Evolutionary conservation across 2,113 vertebrate genomes (phyloP).

Genomic region (Andinoacara biseriatus): DNA sequence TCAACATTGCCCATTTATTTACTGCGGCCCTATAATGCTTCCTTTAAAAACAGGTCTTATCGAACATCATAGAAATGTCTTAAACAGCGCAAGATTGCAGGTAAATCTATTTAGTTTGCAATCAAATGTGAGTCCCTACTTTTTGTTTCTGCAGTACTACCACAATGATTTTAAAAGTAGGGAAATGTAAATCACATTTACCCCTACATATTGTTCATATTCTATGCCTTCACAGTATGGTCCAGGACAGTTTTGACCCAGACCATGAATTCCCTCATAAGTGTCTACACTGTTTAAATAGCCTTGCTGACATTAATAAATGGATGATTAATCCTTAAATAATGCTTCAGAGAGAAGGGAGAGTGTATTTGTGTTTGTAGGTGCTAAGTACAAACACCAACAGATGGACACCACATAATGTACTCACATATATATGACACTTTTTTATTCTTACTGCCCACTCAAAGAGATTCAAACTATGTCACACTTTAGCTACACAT

Average conservation of each 20-base stretch:
- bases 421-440: neutral
- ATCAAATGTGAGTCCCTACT: neutral
- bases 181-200: neutral
- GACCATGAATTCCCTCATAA: neutral
- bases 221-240: neutral
- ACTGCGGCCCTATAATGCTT: slow-evolving; percentile 24
- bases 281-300: neutral
- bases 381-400: too few relatives aligned
- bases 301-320: neutral
- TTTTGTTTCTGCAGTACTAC: neutral
- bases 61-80: neutral
- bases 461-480: too few relatives aligned
- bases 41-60: slow-evolving; percentile 4
- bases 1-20: slow-evolving; percentile 31
- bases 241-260: neutral
- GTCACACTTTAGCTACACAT: neutral
- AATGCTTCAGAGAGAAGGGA: neutral
- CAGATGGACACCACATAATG: too few relatives aligned
- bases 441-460: too few relatives aligned
- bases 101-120: neutral
- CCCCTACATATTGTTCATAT: neutral
- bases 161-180: neutral
- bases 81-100: neutral
- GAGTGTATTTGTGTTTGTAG: too few relatives aligned
- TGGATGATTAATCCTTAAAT: neutral